A percentile compares a stretch with the other conserved stretches of the same genome.
Evolutionary conservation across 2,888 invertebrate genomes (phyloP).

Genomic region (Diachrysia chrysitis): DNA sequence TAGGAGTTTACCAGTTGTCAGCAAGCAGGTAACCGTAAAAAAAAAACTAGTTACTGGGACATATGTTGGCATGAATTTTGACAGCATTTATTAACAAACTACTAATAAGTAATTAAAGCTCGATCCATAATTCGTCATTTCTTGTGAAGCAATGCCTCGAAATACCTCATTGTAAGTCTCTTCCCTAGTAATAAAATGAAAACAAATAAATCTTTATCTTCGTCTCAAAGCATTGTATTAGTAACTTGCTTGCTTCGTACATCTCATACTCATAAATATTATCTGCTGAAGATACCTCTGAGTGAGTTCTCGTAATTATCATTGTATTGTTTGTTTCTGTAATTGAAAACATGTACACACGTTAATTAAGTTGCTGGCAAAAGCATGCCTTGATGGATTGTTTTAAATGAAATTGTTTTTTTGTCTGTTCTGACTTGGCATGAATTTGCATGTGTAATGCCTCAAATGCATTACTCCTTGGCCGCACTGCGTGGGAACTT

Average conservation of each 20-base stretch:
- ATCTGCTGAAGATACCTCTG: conserved; percentile 43
- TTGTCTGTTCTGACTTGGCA: conserved; percentile 75
- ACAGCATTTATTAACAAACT: too few species aligned
- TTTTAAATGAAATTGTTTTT: conserved; percentile 78
- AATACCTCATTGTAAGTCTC: too few species aligned
- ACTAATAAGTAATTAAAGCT: too few species aligned
- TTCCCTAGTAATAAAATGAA: background rate
- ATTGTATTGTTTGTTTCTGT: conserved; percentile 82
- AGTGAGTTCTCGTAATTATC: conserved; percentile 56
- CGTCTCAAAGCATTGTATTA: background rate
- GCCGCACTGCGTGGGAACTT: conserved; percentile 77
- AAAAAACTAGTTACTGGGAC: background rate
- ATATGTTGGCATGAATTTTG: background rate
- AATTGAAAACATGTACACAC: conserved; percentile 79
- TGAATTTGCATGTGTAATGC: conserved; percentile 84
- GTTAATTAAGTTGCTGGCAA: conserved; percentile 83
- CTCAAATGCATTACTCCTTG: conserved; percentile 78
- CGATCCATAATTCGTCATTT: too few species aligned
- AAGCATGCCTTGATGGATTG: conserved; percentile 82
- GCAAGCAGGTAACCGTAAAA: background rate
- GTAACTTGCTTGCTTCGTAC: conserved; percentile 9
- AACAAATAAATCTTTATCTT: background rate
- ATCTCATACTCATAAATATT: conserved; percentile 41
- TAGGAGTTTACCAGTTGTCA: conserved; percentile 14
- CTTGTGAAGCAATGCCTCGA: too few species aligned